Conservation (phyloP, 2,113 vertebrate genomes). For the Morphnarchus princeps region DNA sequence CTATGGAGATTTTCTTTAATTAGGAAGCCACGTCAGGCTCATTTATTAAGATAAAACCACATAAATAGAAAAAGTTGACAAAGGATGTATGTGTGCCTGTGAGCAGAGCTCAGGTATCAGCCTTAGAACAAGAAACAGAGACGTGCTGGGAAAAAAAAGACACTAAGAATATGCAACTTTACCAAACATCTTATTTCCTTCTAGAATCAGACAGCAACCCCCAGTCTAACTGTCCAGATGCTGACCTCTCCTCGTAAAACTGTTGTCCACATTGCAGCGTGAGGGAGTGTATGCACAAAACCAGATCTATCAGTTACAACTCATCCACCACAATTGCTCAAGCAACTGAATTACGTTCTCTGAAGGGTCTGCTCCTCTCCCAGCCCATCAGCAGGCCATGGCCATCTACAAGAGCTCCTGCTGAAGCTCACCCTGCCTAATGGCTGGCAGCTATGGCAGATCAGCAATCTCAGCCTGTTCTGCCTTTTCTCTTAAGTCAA, state of each 20-base stretch:
- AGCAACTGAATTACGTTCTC: not conserved
- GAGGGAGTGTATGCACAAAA: not conserved
- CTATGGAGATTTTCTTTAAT: not conserved
- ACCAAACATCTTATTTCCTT: not conserved
- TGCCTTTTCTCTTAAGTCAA: not conserved
- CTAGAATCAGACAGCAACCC: not conserved
- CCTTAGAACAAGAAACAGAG: not conserved
- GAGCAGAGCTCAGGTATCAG: not conserved
- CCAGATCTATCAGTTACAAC: not conserved
- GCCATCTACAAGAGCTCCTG: not conserved
- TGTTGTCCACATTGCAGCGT: rapidly evolving
- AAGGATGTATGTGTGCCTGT: not conserved
- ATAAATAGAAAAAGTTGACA: not conserved
- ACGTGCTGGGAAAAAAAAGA: not conserved
- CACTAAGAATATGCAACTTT: not conserved
- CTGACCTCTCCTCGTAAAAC: not conserved
- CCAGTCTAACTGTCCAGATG: not conserved
- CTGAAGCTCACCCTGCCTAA: not conserved
- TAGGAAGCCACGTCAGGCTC: not conserved
- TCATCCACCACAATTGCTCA: not conserved
- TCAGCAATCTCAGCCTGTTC: not conserved
- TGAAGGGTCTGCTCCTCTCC: not conserved
- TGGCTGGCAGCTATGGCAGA: not conserved
- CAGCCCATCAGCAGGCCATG: not conserved
- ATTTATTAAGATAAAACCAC: not conserved